Evolutionary conservation across 2,888 invertebrate genomes (phyloP), one percentile per base, ranked within the genome.

Genomic region (Thereva nobilitata): DNA sequence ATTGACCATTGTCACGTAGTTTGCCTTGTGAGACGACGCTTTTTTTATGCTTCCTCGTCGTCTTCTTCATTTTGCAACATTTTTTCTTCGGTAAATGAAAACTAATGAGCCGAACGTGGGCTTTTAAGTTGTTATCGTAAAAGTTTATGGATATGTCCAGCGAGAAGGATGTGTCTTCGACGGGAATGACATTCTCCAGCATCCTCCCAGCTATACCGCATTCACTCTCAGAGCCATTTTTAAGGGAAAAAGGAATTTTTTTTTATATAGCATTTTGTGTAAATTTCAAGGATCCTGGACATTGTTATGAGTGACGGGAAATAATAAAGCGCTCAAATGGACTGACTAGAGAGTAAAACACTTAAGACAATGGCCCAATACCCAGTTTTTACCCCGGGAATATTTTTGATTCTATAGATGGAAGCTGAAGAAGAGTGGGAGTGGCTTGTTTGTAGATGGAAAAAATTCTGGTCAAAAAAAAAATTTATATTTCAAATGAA

Each of bases 101-200:
- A 69, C 69, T 69, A 69, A 69, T 69, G 69, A 69, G 67, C 67
- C 59, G 69, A 69, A 69, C 69, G 69, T 69, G 69, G 69, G 67
- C 69, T 69, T 69, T 69, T 67, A 69, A 69, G 69, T 69, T 69
- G 69, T 69, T 66, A 67, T 67, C 69, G 65, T 69, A 69, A 69
- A 69, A 69, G 64, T 69, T 69, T 69, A 69, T 67, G 69, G 67
- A 67, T 67, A 69, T 69, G 67, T 59, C 66, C 64, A 12, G 35
- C 40, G 38, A 47, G 6, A 50, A 41, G 61, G 61, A 61, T 61
- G 61, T 50, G 50, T 61, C 50, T 53, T 50, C 61, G 37, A 50
- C 61, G 49, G 23, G n/a, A 50, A 50, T 61, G 61, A 50, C 50
- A 61, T 61, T 50, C 50, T 41, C 50, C 37, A n/a, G 61, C 23